Evolutionary conservation across 2,888 invertebrate species (phyloP), one percentile per base, ranked within the genome.

Genomic region (Endotricha flammealis): DNA sequence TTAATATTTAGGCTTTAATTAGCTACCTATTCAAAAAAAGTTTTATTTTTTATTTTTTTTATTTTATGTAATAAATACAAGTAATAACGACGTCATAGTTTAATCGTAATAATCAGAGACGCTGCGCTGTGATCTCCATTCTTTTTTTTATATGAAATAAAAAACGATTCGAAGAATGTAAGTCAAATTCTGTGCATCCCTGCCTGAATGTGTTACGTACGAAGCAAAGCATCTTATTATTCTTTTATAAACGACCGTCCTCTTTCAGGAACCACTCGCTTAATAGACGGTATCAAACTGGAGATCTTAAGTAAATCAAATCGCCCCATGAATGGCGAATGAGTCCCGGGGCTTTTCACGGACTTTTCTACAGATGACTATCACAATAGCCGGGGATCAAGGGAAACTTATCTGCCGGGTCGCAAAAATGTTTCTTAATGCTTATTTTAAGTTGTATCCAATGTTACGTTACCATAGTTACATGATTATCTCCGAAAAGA

Each of bases 291-390:
- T 83, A 83, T 83, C 82, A 74, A 62, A 61, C 54, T 66, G 55
- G 66, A 67, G 82, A 83, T 82, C 85, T 86, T 83, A 85, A 83
- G 86, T 86, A 86, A 86, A 86, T 86, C 86, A 86, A 86, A 86
- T 83, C 82, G 67, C 80, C 76, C 81, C 75, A 78, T 85, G 85
- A 86, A 86, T 85, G 72, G 82, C 52, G 81, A 78, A 81, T 75
- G 82, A 79, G 75, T 7, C 66, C 71, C 67, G 58, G 72, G 71
- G 78, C 75, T 78, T 81, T 83, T 79, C 80, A 76, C 67, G 54
- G 76, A 73, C 64, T 80, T 73, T 78, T 71, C 72, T 60, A 58
- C 73, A 72, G 83, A 81, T 82, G 78, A 63, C 78, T 82, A 80
- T 83, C 85, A 85, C 85, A 85, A 85, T 85, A 65, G 75, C 64